These are phyloP conservation scores for Dugesia japonica DNA, from an alignment of 2,888 invertebrate genomes.

Conservation along the genomic window DNA sequence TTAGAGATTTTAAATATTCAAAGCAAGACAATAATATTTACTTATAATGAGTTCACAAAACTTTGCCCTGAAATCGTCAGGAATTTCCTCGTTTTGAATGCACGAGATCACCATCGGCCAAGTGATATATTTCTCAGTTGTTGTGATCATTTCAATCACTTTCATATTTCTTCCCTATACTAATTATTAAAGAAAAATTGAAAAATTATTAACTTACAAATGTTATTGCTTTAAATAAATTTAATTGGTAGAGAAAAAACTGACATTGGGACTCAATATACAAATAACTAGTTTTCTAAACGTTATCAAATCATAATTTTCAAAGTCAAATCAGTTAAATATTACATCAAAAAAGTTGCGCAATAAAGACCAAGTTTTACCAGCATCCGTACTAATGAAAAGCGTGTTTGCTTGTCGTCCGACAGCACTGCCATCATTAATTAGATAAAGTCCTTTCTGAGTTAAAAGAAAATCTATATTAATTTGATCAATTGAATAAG, in stretches of 20 bases:
- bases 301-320: too few species aligned
- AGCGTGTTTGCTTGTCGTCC: conserved; percentile 33
- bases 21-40: too few species aligned
- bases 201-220: conserved; percentile 35
- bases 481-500: background rate
- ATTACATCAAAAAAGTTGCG: conserved; percentile 35
- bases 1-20: background rate
- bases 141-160: conserved; percentile 32
- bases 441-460: conserved; percentile 36
- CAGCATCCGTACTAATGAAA: conserved; percentile 35
- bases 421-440: conserved; percentile 31
- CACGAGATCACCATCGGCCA: conserved; percentile 35
- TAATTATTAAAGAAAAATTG: background rate
- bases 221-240: conserved; percentile 34
- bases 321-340: too few species aligned
- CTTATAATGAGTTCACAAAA: conserved; percentile 36
- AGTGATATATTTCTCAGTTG: conserved; percentile 27
- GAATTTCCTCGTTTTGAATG: conserved; percentile 33
- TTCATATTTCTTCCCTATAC: conserved; percentile 35
- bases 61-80: conserved; percentile 35
- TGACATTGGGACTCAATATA: conserved; percentile 34
- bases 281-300: background rate
- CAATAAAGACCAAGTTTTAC: conserved; percentile 32
- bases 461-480: background rate
- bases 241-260: conserved; percentile 36